phyloP scores from a whole-genome alignment of 1,140 invertebrate species.

The Thereuonema tuberculata region DNA sequence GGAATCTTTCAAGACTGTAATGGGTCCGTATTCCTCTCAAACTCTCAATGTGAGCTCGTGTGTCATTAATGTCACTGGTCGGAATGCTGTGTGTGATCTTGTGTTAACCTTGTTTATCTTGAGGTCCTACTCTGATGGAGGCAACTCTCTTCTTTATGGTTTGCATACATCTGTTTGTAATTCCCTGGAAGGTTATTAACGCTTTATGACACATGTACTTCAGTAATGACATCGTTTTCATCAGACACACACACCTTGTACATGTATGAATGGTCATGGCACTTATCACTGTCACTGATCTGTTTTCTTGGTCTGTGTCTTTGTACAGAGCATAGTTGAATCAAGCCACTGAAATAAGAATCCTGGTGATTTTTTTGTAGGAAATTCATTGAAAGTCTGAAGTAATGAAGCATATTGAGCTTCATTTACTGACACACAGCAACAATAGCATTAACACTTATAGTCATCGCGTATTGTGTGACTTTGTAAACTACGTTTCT shows the following conservation, averaged over 20 bases:
- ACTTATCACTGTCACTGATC: not conserved
- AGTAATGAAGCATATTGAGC: not conserved
- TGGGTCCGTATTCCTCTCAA: not conserved
- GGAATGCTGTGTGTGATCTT: not conserved
- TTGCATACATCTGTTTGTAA: not conserved
- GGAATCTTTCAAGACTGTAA: not conserved
- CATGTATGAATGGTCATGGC: not conserved
- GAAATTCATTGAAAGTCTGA: too few relatives aligned
- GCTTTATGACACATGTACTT: not conserved
- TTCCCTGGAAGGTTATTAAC: not conserved
- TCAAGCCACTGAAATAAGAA: not conserved
- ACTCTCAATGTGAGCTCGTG: not conserved
- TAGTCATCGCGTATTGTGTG: not conserved
- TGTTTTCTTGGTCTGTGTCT: not conserved
- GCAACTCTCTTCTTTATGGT: not conserved
- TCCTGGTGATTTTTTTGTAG: not conserved
- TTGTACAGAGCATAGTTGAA: not conserved
- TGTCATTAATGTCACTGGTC: not conserved
- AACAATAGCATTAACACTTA: not conserved
- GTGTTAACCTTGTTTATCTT: not conserved
- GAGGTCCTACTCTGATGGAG: not conserved
- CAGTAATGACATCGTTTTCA: not conserved
- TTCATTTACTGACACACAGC: not conserved
- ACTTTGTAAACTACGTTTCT: not conserved
- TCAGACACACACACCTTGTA: not conserved